phyloP scores from a whole-genome alignment of 2,113 vertebrate species.

The Ammodytes marinus region DNA sequence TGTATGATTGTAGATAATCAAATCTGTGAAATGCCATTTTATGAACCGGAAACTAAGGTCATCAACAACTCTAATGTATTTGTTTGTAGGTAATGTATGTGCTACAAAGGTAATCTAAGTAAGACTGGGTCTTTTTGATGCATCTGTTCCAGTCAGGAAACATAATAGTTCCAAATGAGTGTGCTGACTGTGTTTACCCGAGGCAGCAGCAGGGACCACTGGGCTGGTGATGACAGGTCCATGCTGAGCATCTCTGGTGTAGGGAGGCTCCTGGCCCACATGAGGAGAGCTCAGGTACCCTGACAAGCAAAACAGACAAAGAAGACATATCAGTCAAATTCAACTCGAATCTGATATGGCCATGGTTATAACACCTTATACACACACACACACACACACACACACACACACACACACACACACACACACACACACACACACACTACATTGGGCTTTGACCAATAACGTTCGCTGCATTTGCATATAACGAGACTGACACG shows the following conservation, averaged over 20 bases:
- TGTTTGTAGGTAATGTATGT: not conserved
- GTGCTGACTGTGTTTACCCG: constrained; percentile 65
- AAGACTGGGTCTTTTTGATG: not conserved
- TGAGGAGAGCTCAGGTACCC: constrained; percentile 84
- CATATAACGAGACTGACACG: not conserved
- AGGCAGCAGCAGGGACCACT: constrained; percentile 67
- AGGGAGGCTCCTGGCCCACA: constrained; percentile 75
- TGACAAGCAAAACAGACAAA: constrained; percentile 42
- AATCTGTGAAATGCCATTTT: not conserved
- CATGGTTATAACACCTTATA: no score
- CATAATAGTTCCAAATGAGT: not conserved
- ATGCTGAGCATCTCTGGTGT: constrained; percentile 74
- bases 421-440: no score
- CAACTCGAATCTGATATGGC: not conserved
- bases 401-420: no score
- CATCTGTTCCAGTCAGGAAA: not conserved
- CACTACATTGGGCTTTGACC: no score
- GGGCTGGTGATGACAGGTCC: constrained; percentile 77
- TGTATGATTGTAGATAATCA: not conserved
- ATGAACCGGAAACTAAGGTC: not conserved
- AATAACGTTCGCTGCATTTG: not conserved
- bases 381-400: no score
- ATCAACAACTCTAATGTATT: not conserved
- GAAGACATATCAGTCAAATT: not conserved
- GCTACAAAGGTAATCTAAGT: not conserved